These are phyloP conservation scores for Ciconia maguari DNA, from an alignment of 2,113 vertebrate genomes.

Conservation along the genomic window DNA sequence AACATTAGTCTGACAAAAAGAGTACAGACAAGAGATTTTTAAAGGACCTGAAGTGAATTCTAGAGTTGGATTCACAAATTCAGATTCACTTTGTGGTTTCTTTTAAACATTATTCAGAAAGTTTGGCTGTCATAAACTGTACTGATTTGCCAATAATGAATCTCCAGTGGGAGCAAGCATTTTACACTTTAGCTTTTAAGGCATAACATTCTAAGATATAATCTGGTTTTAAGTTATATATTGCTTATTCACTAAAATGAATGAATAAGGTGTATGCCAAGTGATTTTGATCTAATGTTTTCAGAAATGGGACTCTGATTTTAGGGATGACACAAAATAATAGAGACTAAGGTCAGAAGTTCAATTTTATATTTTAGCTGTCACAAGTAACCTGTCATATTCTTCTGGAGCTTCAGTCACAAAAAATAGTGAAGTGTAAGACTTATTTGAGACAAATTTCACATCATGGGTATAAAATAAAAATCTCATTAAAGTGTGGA, in stretches of 20 bases:
- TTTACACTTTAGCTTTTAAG: neutral
- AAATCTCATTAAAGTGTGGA: neutral
- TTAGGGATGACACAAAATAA: neutral
- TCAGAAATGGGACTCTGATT: neutral
- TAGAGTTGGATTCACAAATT: neutral
- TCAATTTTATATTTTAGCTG: neutral
- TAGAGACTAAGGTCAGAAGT: neutral
- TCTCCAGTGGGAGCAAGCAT: neutral
- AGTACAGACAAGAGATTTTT: neutral
- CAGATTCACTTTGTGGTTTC: neutral
- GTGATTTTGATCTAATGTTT: constrained; percentile 14
- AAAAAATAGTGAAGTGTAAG: neutral
- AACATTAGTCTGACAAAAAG: neutral
- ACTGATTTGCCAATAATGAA: neutral
- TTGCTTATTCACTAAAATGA: neutral
- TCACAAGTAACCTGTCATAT: neutral
- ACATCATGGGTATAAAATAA: neutral
- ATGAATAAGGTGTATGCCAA: constrained; percentile 47
- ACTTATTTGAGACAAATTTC: neutral
- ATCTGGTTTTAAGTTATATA: neutral
- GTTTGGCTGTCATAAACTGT: neutral
- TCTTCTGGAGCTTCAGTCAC: neutral
- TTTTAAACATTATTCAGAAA: neutral
- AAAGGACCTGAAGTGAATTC: neutral
- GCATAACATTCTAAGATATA: neutral